phyloP scores from a whole-genome alignment of 2,888 invertebrate species.

The Drosophila mulleri region DNA sequence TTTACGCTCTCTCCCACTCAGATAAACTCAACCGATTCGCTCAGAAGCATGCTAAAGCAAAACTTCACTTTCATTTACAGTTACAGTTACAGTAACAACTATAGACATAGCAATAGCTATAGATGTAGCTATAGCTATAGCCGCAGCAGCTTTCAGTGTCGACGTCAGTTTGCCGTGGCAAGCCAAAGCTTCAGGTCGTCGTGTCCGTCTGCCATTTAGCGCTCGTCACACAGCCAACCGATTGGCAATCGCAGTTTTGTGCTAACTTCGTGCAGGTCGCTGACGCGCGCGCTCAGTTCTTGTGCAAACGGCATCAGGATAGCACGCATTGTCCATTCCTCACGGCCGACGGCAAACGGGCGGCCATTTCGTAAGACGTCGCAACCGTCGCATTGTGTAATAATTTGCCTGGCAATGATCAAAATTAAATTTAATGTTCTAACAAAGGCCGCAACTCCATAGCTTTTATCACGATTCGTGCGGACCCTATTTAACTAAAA shows the following conservation, averaged over 20 bases:
- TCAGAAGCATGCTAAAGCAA: conserved; percentile 34
- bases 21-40: conserved; percentile 69
- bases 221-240: conserved; percentile 15
- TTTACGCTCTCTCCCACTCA: conserved; percentile 38
- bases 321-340: conserved; percentile 12
- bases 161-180: conserved; percentile 66
- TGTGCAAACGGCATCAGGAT: conserved; percentile 56
- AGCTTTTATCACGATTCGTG: conserved; percentile 2
- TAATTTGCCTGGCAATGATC: conserved; percentile 35
- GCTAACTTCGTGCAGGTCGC: conserved; percentile 42
- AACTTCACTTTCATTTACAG: conserved; percentile 71
- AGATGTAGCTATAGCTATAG: not conserved
- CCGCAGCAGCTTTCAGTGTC: conserved; percentile 39
- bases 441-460: not conserved
- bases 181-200: conserved; percentile 66
- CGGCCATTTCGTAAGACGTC: conserved; percentile 30
- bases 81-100: conserved; percentile 28
- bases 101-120: not conserved
- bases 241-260: conserved; percentile 21
- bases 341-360: conserved; percentile 4
- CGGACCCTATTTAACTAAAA: conserved; percentile 12
- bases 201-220: conserved; percentile 22
- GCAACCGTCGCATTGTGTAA: conserved; percentile 56
- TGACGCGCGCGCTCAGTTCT: conserved; percentile 57
- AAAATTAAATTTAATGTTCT: conserved; percentile 40